Evolutionary conservation across 2,888 invertebrate species (phyloP).

Genomic region (Tinea pellionella): DNA sequence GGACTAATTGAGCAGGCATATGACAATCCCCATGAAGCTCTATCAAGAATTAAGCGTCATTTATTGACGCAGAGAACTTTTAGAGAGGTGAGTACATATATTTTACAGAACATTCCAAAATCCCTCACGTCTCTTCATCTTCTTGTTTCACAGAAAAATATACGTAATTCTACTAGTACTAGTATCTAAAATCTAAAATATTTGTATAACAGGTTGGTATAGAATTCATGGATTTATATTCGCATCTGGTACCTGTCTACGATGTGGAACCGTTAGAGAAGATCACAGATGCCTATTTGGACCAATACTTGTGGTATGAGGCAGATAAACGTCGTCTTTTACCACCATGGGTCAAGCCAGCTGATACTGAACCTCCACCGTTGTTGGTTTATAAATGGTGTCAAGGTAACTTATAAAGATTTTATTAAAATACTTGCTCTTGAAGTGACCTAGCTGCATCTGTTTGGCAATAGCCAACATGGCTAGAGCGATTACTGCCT

Average conservation of each 20-base stretch:
- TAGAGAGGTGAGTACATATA: slow-evolving; percentile 84
- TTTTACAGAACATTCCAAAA: no score
- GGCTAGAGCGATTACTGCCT: no score
- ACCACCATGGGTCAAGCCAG: slow-evolving; percentile 99
- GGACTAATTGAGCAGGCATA: slow-evolving; percentile 99
- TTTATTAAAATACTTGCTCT: neutral
- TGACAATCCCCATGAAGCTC: slow-evolving; percentile 99
- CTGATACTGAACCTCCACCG: slow-evolving; percentile 97
- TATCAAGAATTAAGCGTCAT: slow-evolving; percentile 99
- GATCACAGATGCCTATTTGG: slow-evolving; percentile 99
- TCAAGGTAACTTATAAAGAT: slow-evolving; percentile 76
- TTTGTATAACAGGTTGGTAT: slow-evolving; percentile 81
- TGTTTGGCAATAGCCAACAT: no score
- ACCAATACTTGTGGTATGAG: slow-evolving; percentile 99
- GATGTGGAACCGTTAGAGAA: slow-evolving; percentile 99
- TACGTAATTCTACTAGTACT: no score
- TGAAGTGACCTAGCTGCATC: no score
- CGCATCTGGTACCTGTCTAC: slow-evolving; percentile 98
- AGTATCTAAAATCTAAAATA: no score
- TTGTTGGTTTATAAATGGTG: slow-evolving; percentile 98
- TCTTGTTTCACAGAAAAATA: no score
- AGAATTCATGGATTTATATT: slow-evolving; percentile 99
- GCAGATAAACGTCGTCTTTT: slow-evolving; percentile 97
- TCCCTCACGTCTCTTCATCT: slow-evolving; percentile 16
- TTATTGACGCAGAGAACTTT: slow-evolving; percentile 97